These are phyloP conservation scores for Clusia tigrina DNA, from an alignment of 2,888 invertebrate genomes.

Conservation along the genomic window DNA sequence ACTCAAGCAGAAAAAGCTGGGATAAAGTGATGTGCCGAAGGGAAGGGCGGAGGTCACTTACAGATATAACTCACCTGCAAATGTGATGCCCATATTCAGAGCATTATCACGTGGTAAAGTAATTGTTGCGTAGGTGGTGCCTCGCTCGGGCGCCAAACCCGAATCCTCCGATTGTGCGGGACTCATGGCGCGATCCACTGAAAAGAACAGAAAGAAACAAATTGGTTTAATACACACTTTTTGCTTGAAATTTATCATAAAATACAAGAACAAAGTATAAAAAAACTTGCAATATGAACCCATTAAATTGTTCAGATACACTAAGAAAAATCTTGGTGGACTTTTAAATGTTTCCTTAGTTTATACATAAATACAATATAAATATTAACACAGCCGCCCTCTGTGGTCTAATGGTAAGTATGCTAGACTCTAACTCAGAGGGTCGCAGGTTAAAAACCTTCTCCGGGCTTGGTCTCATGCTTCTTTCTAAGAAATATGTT, in stretches of 20 bases:
- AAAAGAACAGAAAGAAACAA: slow-evolving; percentile 20
- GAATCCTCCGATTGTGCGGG: slow-evolving; percentile 65
- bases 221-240: slow-evolving; percentile 2
- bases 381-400: too few species aligned
- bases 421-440: too few species aligned
- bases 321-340: too few species aligned
- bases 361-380: too few species aligned
- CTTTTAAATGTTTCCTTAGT: too few species aligned
- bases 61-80: slow-evolving; percentile 58
- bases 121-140: slow-evolving; percentile 64
- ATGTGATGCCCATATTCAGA: slow-evolving; percentile 62
- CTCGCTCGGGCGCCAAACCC: slow-evolving; percentile 63
- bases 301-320: too few species aligned
- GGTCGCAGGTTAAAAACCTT: too few species aligned
- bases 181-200: slow-evolving; percentile 65
- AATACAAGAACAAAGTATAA: slow-evolving; percentile 11
- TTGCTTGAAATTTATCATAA: background rate
- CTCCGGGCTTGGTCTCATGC: too few species aligned
- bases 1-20: too few species aligned
- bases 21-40: background rate
- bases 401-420: too few species aligned
- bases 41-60: background rate
- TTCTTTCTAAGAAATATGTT: too few species aligned
- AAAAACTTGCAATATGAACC: too few species aligned
- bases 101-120: slow-evolving; percentile 63